Percentiles rank a stretch among this genome's conserved stretches.
phyloP scores from a whole-genome alignment of 23 tunicate genomes.

The Ciona savignyi region DNA sequence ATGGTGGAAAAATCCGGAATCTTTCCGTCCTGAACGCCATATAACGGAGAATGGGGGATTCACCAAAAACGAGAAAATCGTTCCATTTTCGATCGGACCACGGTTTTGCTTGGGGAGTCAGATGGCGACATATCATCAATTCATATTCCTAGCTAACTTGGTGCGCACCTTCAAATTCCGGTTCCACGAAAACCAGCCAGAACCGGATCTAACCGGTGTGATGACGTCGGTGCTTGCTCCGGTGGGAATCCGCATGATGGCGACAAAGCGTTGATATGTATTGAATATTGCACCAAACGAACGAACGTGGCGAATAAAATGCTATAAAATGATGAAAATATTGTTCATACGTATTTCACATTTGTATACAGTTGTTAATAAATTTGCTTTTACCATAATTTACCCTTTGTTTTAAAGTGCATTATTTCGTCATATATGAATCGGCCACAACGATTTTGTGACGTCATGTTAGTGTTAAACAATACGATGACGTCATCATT shows the following conservation, averaged over 20 bases:
- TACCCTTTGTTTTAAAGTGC: too few species aligned
- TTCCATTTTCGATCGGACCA: slow-evolving; percentile 14
- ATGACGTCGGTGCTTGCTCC: slow-evolving; percentile 2
- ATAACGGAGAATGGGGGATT: background rate
- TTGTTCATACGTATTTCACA: too few species aligned
- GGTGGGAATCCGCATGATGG: background rate
- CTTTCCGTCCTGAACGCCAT: slow-evolving; percentile 7
- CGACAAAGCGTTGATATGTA: background rate
- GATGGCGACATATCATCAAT: slow-evolving; percentile 12
- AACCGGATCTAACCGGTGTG: background rate
- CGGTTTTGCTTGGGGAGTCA: slow-evolving; percentile 16
- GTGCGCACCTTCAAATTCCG: slow-evolving; percentile 9
- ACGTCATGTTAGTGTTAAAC: too few species aligned
- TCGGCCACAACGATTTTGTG: too few species aligned
- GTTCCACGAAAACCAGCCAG: background rate
- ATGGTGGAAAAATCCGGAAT: slow-evolving; percentile 4
- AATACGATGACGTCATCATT: too few species aligned
- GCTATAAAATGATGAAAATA: too few species aligned
- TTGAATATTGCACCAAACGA: too few species aligned
- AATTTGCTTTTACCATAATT: too few species aligned
- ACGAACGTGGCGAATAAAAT: too few species aligned
- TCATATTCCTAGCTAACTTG: background rate
- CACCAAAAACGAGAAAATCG: slow-evolving; percentile 4
- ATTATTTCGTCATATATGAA: too few species aligned
- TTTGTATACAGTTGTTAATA: too few species aligned